Base-by-base conservation (phyloP, 2,113 vertebrate genomes). In the Phoxinus phoxinus region DNA sequence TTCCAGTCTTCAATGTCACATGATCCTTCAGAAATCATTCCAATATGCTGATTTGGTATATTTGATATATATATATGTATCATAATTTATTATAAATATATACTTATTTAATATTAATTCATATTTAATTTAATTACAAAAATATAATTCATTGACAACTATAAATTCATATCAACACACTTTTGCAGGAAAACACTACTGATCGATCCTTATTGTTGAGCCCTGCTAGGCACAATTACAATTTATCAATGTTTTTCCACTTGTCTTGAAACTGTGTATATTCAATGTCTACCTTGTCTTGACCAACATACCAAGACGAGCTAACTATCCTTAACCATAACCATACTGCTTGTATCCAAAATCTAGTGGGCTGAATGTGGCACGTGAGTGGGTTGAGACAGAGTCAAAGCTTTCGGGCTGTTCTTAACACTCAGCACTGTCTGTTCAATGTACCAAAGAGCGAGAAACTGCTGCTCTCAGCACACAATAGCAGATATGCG, bases 351-450 rank as follows among this genome's bases (percentile, higher is more conserved):
- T 27, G 1, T 48, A 25, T 73, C 23, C 12, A 44, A 46, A 73
- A 73, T 73, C 23, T n/a, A 46, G 41, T 46, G n/a, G 23, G 71
- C 12, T 46, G 37, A 46, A 44, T 15, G 23, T 73, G n/a, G 71
- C 1, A 25, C 13, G 2, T 23, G 23, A 73, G 37, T n/a, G 32
- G 41, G 69, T 41, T 59, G 35, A 73, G 71, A 13, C 41, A 0
- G 25, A 21, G 13, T 53, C 4, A 2, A 76, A 76, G 30, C 51
- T 58, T 58, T 12, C 51, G 4, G 30, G 19, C 53, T 37, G 30
- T 59, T 78, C 35, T 59, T n/a, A 35, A 78, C 74, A 78, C 21
- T 41, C 76, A 25, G 76, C 76, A 59, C 74, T 76, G 48, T 76
- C 76, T 59, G 51, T 41, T 78, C 53, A 58, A 25, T 58, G 53